Conservation (phyloP, 2,113 vertebrate genomes). For the Apus apus region DNA sequence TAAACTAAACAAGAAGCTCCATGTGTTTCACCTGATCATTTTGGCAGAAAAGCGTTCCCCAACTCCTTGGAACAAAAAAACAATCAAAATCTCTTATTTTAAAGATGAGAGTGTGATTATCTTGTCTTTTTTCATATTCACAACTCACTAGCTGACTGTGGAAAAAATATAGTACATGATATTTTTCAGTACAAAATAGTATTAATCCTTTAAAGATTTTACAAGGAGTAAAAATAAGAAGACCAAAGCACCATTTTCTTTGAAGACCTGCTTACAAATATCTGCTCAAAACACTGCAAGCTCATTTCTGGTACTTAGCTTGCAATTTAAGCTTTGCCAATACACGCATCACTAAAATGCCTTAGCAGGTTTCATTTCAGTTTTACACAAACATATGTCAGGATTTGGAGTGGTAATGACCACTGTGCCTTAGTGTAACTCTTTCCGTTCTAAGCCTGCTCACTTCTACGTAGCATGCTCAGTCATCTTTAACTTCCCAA, state of each 20-base stretch:
- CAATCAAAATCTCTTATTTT: background rate
- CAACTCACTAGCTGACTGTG: background rate
- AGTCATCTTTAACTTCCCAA: background rate
- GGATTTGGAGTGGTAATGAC: slow-evolving; percentile 35
- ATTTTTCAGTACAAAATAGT: background rate
- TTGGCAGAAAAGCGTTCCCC: background rate
- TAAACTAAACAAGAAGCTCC: background rate
- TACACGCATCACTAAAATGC: slow-evolving; percentile 44
- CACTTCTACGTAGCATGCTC: accelerated
- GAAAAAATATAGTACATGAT: background rate
- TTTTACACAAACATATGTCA: slow-evolving; percentile 52
- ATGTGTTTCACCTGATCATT: background rate
- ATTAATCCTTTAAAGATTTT: background rate
- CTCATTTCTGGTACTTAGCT: background rate
- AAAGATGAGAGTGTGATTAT: background rate
- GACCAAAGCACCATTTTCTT: background rate
- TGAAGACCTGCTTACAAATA: background rate
- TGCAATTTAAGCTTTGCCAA: slow-evolving; percentile 32
- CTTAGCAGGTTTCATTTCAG: slow-evolving; percentile 52
- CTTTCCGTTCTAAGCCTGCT: slow-evolving; percentile 31
- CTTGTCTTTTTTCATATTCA: slow-evolving; percentile 1
- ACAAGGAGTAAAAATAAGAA: background rate
- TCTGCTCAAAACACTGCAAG: background rate
- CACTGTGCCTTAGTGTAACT: slow-evolving; percentile 43
- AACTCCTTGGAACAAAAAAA: background rate